Evolutionary conservation across 2,888 invertebrate species (phyloP).

Genomic region (Coelopa pilipes): DNA sequence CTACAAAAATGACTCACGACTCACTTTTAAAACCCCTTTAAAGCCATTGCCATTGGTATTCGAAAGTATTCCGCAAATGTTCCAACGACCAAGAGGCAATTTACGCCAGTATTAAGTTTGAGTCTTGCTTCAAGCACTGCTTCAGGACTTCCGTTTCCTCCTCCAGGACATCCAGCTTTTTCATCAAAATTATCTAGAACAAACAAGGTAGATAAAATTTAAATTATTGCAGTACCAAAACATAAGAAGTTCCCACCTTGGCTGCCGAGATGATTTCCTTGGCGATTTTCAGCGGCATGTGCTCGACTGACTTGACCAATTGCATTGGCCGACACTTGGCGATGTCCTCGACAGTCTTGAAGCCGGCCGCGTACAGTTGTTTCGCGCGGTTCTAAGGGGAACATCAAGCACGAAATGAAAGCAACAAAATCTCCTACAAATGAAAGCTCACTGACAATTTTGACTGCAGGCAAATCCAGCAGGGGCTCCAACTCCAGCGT

Average conservation of each 20-base stretch:
- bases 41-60: too few species aligned
- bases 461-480: slow-evolving; percentile 89
- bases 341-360: slow-evolving; percentile 78
- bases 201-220: not conserved
- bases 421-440: slow-evolving; percentile 38
- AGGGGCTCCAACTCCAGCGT: slow-evolving; percentile 81
- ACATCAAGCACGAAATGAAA: slow-evolving; percentile 29
- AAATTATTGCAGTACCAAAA: not conserved
- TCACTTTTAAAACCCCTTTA: not conserved
- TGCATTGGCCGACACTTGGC: slow-evolving; percentile 77
- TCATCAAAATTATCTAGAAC: slow-evolving; percentile 80
- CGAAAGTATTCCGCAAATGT: too few species aligned
- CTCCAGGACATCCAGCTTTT: slow-evolving; percentile 86
- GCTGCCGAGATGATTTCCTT: slow-evolving; percentile 87
- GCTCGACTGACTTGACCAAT: slow-evolving; percentile 74
- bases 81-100: not conserved
- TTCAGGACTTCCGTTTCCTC: slow-evolving; percentile 80
- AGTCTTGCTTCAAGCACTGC: slow-evolving; percentile 45
- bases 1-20: not conserved
- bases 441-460: slow-evolving; percentile 71
- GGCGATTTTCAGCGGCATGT: slow-evolving; percentile 79
- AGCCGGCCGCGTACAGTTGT: slow-evolving; percentile 86
- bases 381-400: slow-evolving; percentile 76
- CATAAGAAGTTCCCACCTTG: slow-evolving; percentile 68
- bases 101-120: not conserved